Percentiles rank a stretch among this genome's conserved stretches.
These are phyloP conservation scores for Halesus radiatus DNA, from an alignment of 1,140 invertebrate species.

Conservation along the genomic window DNA sequence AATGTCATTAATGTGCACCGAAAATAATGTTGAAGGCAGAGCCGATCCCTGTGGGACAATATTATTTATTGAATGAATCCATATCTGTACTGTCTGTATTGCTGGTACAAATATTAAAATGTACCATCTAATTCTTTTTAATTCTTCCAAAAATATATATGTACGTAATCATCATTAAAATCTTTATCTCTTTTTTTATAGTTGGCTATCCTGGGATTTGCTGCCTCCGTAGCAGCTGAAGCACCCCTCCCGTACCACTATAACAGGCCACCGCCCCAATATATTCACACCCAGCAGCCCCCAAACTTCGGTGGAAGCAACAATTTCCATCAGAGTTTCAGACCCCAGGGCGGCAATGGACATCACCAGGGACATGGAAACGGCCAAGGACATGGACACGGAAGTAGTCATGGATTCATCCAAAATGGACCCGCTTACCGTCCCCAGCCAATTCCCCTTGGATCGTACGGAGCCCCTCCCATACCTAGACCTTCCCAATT, in stretches of 20 bases:
- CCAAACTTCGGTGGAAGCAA: background rate
- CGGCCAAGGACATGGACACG: background rate
- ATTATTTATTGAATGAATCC: no score
- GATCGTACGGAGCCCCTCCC: background rate
- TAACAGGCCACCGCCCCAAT: slow-evolving; percentile 65
- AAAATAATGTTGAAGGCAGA: no score
- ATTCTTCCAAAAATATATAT: no score
- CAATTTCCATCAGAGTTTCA: background rate
- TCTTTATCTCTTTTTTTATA: slow-evolving; percentile 63
- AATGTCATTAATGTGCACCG: no score
- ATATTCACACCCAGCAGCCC: slow-evolving; percentile 61
- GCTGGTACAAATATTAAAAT: no score
- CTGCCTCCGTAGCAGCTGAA: slow-evolving; percentile 74
- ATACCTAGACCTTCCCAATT: background rate
- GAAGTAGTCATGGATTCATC: background rate
- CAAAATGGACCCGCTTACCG: background rate
- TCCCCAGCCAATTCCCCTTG: background rate
- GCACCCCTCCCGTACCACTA: slow-evolving; percentile 76
- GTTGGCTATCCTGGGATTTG: slow-evolving; percentile 77
- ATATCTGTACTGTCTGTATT: no score
- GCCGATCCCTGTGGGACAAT: no score
- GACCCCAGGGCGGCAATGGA: background rate
- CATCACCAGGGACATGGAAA: background rate
- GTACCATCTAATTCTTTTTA: no score
- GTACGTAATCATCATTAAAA: background rate